Base-by-base conservation (phyloP, 2,888 invertebrate species). In the Drepanosiphum platanoidis region DNA sequence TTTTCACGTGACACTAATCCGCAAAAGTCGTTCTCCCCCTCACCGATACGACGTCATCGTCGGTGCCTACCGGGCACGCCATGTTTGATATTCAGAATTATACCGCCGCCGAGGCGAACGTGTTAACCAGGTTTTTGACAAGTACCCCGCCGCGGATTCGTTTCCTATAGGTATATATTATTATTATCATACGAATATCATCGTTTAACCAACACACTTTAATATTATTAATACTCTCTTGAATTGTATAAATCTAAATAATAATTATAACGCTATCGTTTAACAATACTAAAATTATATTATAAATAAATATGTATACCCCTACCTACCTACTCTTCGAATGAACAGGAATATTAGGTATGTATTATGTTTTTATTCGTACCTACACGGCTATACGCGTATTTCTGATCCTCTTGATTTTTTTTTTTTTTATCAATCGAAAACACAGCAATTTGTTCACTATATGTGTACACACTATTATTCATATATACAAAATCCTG, bases 41-140 rank as follows among this genome's bases (percentile, higher is more conserved):
- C 34, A 22, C 46, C 46, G 34, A 9, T 18, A 30, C 30, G n/a
- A 52, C 78, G 66, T 13, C 27, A 7, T 61, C 9, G 61, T 22
- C 52, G 52, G 52, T 52, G 52, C 52, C 52, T 52, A 52, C 61
- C 61, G 64, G 11, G 27, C 64, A 27, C 61, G 61, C 61, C n/a
- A 61, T 64, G 78, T 66, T 78, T 32, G 66, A 39, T 61, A 27
- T 34, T 34, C 27, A 15, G 68, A 70, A 36, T 66, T 52, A 27
- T 70, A 1, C 42, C 34, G 75, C 72, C 61, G 34, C 64, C 74
- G 58, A 72, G 81, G 42, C 72, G 64, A 83, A 72, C 83, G 83
- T 74, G 83, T 83, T 83, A 66, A 83, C 83, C 83, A 66, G 83
- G 74, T 74, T 83, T 34, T 74, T 34, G 83, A 83, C 83, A 46